Conservation (phyloP, 2,113 vertebrate species). For the Onychorhynchus coronatus region DNA sequence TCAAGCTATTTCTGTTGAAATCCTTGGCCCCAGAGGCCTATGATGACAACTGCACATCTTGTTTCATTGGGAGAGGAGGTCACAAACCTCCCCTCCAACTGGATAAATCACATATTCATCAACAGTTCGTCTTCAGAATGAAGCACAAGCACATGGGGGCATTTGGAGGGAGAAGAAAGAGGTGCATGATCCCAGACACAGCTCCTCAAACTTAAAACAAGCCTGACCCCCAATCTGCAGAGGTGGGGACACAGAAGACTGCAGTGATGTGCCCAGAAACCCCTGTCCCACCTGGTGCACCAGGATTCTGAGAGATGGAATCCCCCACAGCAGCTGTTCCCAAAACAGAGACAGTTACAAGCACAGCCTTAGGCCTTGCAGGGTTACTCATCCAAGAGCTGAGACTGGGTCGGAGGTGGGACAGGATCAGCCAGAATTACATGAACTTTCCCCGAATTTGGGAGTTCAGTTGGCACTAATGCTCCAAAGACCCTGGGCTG, state of each 20-base stretch:
- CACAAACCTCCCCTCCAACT: neutral
- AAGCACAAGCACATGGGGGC: neutral
- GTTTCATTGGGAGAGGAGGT: neutral
- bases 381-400: neutral
- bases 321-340: neutral
- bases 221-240: neutral
- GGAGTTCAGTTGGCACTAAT: neutral
- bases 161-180: neutral
- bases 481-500: neutral
- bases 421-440: neutral
- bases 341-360: neutral
- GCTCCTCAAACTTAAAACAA: neutral
- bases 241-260: neutral
- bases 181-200: neutral
- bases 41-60: neutral
- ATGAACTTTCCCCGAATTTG: neutral
- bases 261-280: neutral
- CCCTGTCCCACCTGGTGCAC: neutral
- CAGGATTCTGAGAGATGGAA: neutral
- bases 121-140: conserved; percentile 7
- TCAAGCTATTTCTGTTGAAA: neutral
- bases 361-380: neutral
- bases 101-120: conserved; percentile 3
- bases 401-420: neutral
- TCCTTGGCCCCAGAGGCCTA: neutral